Evolutionary conservation across 2,797 vertebrate genomes (phyloP), one percentile per base, ranked within the genome.

Genomic region (Phylloscopus collybita): DNA sequence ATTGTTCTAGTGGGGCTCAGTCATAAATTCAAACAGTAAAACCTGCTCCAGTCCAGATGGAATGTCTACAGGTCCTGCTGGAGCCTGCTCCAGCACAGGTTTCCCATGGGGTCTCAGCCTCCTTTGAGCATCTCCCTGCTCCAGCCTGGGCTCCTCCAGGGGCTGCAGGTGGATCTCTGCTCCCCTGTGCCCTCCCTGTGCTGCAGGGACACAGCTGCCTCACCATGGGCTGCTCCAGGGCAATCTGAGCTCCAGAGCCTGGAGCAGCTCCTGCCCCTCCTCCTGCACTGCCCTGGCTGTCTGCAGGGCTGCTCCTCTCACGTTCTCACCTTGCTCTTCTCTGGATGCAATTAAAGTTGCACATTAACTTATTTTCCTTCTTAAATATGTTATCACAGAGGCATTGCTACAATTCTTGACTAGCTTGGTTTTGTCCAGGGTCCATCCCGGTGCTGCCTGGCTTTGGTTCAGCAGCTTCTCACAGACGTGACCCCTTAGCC

Each of bases 271-370:
- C 80, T 73, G 69, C 16, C 23, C 57, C 50, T 83, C 29, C 40
- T 25, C 3, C 27, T 73, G 40, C 27, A 5, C 80, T 45, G 49
- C 17, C 40, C 32, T 9, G 27, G 1, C 1, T 15, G 14, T 6
- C n/a, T 82, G 49, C 67, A 38, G 18, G 57, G 18, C 17, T 71
- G 40, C 1, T 82, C 22, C 23, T 62, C 7, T 0, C n/a, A 27
- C 5, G 0, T 4, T 2, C 7, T 44, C 32, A 26, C 6, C 14
- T 11, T 2, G 2, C 12, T 27, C 6, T 47, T 47, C 17, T 64
- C 34, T 49, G 25, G 9, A 5, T 13, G 10, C 23, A 64, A 47
- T 23, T 29, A 16, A 3, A 7, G 13, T 19, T 30, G 8, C 20
- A 49, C 5, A 49, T 3, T 16, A 34, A 20, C 4, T 47, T 29